These are phyloP conservation scores for Amaurobius ferox DNA, from an alignment of 2,888 invertebrate genomes.

Conservation along the genomic window DNA sequence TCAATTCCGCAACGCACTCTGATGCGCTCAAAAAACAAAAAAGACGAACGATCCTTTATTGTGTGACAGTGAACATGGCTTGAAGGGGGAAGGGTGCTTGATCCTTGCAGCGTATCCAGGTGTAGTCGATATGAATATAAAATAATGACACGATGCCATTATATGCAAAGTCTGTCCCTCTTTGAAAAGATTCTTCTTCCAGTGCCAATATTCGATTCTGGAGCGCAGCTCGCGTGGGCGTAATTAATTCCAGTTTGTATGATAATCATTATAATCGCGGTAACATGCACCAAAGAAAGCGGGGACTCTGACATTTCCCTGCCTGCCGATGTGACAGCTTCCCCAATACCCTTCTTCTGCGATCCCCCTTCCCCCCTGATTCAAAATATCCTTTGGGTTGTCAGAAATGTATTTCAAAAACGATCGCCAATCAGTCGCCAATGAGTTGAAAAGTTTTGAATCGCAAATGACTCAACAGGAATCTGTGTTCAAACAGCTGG, in stretches of 20 bases:
- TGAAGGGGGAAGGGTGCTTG: not conserved
- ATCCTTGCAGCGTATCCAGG: constrained; percentile 36
- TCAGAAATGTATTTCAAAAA: constrained; percentile 20
- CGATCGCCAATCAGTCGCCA: constrained; percentile 42
- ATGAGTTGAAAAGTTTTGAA: not conserved
- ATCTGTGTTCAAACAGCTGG: not conserved
- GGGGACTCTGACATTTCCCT: constrained; percentile 53
- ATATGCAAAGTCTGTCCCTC: constrained; percentile 55
- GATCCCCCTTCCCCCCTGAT: constrained; percentile 12
- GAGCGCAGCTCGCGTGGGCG: constrained; percentile 33
- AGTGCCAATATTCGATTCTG: constrained; percentile 65
- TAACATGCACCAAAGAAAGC: constrained; percentile 67
- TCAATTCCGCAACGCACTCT: not conserved
- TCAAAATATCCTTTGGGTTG: constrained; percentile 17
- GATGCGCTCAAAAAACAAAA: constrained; percentile 4
- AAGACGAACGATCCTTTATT: constrained; percentile 3
- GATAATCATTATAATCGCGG: constrained; percentile 71
- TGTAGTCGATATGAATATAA: constrained; percentile 71
- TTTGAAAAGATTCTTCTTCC: constrained; percentile 28
- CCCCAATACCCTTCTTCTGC: constrained; percentile 41
- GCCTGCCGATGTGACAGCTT: constrained; percentile 63
- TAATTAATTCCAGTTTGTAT: constrained; percentile 71
- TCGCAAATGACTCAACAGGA: not conserved
- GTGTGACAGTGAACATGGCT: constrained; percentile 19
- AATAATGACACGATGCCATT: constrained; percentile 70